phyloP scores from a whole-genome alignment of 2,888 invertebrate species.

The Chrysotoxum bicinctum region DNA sequence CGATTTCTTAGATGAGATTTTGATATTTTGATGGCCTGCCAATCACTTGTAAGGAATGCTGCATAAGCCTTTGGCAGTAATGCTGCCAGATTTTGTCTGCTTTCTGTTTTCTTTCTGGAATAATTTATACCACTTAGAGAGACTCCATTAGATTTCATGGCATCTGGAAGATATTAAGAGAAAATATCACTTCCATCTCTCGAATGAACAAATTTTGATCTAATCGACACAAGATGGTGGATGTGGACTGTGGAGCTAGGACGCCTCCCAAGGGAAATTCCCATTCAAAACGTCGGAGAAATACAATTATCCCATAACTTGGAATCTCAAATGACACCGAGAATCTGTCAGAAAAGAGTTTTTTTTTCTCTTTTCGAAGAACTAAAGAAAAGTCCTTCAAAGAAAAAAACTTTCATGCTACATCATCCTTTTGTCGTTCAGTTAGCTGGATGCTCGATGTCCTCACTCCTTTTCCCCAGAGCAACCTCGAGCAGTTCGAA shows the following conservation, averaged over 20 bases:
- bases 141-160: constrained; percentile 43
- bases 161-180: constrained; percentile 46
- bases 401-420: constrained; percentile 50
- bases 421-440: constrained; percentile 66
- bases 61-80: constrained; percentile 61
- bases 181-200: constrained; percentile 34
- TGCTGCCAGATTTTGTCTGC: constrained; percentile 19
- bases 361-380: neutral
- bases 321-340: constrained; percentile 40
- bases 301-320: constrained; percentile 33
- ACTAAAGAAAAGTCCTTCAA: constrained; percentile 3
- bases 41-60: constrained; percentile 41
- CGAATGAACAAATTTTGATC: constrained; percentile 32
- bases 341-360: constrained; percentile 36
- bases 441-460: neutral
- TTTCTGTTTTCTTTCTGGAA: neutral
- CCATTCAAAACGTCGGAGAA: constrained; percentile 22
- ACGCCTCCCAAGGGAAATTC: constrained; percentile 54
- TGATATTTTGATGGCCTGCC: constrained; percentile 69
- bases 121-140: constrained; percentile 34
- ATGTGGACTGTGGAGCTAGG: neutral
- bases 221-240: constrained; percentile 33
- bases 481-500: constrained; percentile 1
- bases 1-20: constrained; percentile 43
- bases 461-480: neutral